Evolutionary conservation across 2,113 vertebrate genomes (phyloP).

Genomic region (Petrocephalus zakoni): DNA sequence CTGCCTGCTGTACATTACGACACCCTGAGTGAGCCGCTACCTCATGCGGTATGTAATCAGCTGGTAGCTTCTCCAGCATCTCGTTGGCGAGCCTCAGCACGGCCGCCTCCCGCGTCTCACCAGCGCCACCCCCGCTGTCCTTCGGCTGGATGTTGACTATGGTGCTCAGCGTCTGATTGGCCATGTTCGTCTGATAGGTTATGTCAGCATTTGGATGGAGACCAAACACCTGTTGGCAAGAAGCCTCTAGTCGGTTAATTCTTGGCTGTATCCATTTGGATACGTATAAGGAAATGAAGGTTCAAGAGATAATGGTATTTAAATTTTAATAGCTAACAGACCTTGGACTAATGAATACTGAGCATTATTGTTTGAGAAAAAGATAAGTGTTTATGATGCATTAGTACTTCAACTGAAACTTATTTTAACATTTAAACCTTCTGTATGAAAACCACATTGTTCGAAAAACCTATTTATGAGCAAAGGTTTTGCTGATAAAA

Average conservation of each 20-base stretch:
- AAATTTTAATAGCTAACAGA: neutral
- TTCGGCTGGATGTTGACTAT: slow-evolving; percentile 78
- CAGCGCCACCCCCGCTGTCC: slow-evolving; percentile 58
- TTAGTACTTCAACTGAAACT: neutral
- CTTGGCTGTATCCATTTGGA: neutral
- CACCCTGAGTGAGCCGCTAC: slow-evolving; percentile 39
- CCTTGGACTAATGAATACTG: neutral
- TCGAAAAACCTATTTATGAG: neutral
- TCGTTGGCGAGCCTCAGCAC: slow-evolving; percentile 65
- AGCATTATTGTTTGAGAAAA: neutral
- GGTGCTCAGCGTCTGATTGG: slow-evolving; percentile 69
- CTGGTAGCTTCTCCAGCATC: slow-evolving; percentile 75
- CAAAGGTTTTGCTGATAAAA: neutral
- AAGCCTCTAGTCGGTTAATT: neutral
- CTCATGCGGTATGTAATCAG: slow-evolving; percentile 69
- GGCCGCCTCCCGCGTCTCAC: slow-evolving; percentile 67
- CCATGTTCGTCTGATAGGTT: slow-evolving; percentile 74
- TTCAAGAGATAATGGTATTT: neutral
- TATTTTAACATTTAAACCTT: neutral
- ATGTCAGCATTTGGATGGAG: slow-evolving; percentile 77
- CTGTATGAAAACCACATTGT: neutral
- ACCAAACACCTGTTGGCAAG: slow-evolving; percentile 68
- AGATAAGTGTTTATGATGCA: neutral
- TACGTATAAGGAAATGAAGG: neutral
- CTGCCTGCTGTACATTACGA: neutral